These are phyloP conservation scores for Phrynocephalus guinanensis DNA, from an alignment of 2,797 vertebrate genomes.

Conservation along the genomic window DNA sequence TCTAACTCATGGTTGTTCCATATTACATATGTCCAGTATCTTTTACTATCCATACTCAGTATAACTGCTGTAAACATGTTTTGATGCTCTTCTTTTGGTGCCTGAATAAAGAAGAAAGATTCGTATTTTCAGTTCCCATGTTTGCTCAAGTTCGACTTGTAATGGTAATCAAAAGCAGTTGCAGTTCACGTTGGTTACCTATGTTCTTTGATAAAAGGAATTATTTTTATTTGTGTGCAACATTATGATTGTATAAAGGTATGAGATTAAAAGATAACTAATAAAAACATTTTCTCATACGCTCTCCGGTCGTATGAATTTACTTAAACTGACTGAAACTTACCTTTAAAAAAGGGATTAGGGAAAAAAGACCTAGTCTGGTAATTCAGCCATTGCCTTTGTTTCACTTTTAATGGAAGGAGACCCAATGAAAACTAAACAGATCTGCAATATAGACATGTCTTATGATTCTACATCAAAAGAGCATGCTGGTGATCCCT, in stretches of 20 bases:
- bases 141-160: not conserved
- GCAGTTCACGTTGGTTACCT: not conserved
- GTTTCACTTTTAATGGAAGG: not conserved
- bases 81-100: no score
- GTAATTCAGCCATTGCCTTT: not conserved
- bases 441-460: not conserved
- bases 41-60: not conserved
- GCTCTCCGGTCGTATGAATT: not conserved
- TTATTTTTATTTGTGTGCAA: not conserved
- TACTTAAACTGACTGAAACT: not conserved
- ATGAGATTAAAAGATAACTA: not conserved
- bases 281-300: not conserved
- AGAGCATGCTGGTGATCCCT: not conserved
- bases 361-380: not conserved
- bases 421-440: not conserved
- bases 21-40: no score
- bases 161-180: not conserved
- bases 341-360: not conserved
- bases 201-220: not conserved
- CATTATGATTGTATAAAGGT: not conserved
- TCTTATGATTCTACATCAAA: not conserved
- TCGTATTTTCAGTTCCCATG: not conserved
- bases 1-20: not conserved
- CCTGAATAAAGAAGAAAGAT: not conserved
- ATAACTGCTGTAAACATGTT: not conserved